Evolutionary conservation across 37 sponge, comb jelly and placozoan genomes (phyloP).

Genomic region (Petrosia ficiformis): DNA sequence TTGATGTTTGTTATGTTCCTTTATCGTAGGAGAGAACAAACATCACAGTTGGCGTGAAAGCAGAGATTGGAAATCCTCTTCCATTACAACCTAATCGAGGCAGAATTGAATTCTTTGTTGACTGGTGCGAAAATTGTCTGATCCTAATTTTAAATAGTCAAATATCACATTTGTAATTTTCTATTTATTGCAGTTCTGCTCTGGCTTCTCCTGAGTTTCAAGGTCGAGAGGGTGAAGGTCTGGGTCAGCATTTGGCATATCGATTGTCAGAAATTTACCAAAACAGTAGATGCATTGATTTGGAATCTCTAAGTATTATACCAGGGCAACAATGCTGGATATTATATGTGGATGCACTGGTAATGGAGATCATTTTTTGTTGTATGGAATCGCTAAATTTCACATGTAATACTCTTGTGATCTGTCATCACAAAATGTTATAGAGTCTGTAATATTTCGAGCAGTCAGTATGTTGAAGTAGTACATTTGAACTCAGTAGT

Average conservation of each 20-base stretch:
- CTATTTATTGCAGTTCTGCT: constrained; percentile 80
- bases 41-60: constrained; percentile 85
- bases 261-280: constrained; percentile 40
- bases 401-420: background rate
- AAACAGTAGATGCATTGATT: constrained; percentile 38
- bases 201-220: constrained; percentile 83
- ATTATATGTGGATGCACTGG: constrained; percentile 75
- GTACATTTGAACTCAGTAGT: background rate
- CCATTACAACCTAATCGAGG: constrained; percentile 50
- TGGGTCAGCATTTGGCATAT: constrained; percentile 59
- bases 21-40: constrained; percentile 45
- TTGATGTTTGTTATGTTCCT: background rate
- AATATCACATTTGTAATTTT: background rate
- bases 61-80: constrained; percentile 71
- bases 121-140: constrained; percentile 65
- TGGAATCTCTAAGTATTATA: constrained; percentile 41
- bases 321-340: constrained; percentile 81
- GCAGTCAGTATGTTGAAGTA: too few relatives aligned
- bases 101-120: constrained; percentile 79
- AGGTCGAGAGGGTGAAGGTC: constrained; percentile 65
- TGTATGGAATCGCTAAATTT: background rate
- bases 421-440: too few relatives aligned
- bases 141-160: background rate
- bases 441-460: too few relatives aligned
- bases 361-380: constrained; percentile 32